Evolutionary conservation across 2,888 invertebrate genomes (phyloP).

Genomic region (Nasonovia ribisnigri): DNA sequence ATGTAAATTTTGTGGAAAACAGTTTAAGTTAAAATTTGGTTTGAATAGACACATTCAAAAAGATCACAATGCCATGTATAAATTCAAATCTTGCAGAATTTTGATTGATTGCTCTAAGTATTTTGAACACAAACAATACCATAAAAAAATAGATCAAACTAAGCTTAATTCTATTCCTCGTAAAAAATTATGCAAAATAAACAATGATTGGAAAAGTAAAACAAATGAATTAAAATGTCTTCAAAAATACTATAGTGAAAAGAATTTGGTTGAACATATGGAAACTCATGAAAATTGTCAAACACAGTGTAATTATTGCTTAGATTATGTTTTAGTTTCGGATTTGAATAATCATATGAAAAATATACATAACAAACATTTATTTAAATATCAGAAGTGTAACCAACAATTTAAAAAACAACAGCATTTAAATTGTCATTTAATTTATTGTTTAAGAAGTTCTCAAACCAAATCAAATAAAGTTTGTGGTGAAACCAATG

Average conservation of each 20-base stretch:
- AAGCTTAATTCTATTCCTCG: not conserved
- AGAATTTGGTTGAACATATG: conserved; percentile 26
- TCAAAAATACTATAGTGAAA: conserved; percentile 21
- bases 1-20: conserved; percentile 41
- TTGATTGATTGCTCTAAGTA: not conserved
- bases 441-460: conserved; percentile 23
- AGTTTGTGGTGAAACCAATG: not conserved
- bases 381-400: conserved; percentile 31
- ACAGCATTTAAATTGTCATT: conserved; percentile 27
- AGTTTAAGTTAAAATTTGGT: conserved; percentile 43
- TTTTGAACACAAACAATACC: not conserved
- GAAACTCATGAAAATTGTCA: conserved; percentile 1
- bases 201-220: conserved; percentile 60
- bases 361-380: not conserved
- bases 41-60: conserved; percentile 43
- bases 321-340: not conserved
- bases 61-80: not conserved
- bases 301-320: not conserved
- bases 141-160: not conserved
- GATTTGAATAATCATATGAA: not conserved
- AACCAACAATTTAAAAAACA: not conserved
- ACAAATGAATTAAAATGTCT: conserved; percentile 32
- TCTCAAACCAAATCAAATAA: conserved; percentile 9
- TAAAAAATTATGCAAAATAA: conserved; percentile 37
- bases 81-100: not conserved